A percentile compares a stretch with the other conserved stretches of the same genome.
Conservation (phyloP, 2,113 vertebrate species). For the Aegypius monachus region DNA sequence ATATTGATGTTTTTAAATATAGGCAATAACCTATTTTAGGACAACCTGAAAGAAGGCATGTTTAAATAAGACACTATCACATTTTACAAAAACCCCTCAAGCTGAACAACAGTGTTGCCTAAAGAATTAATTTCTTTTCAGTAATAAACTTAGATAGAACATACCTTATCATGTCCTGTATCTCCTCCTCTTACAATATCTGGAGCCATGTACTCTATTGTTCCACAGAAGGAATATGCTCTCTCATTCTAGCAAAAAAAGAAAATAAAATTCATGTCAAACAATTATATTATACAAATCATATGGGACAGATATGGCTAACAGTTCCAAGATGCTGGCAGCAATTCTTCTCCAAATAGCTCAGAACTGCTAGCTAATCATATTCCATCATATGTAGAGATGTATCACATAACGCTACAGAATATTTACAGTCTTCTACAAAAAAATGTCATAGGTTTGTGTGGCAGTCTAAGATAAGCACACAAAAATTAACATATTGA, state of each 20-base stretch:
- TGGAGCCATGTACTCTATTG: conserved; percentile 98
- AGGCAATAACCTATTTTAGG: neutral
- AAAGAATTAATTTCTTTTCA: neutral
- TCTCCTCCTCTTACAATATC: conserved; percentile 96
- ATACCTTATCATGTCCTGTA: conserved; percentile 94
- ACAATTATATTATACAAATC: neutral
- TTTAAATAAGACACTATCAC: neutral
- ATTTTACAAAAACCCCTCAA: neutral
- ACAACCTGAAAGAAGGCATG: neutral
- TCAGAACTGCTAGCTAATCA: conserved; percentile 46
- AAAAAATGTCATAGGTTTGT: neutral
- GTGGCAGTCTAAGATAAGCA: neutral
- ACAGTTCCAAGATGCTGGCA: conserved; percentile 25
- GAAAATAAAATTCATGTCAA: neutral
- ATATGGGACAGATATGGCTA: conserved; percentile 4
- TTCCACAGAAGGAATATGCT: conserved; percentile 95
- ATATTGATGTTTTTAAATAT: neutral
- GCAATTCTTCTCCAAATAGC: conserved; percentile 54
- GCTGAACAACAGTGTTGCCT: neutral
- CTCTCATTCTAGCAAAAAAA: conserved; percentile 81
- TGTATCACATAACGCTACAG: neutral
- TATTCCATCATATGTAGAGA: neutral
- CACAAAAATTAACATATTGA: neutral
- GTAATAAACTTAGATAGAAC: neutral
- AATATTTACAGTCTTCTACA: neutral